Percentiles rank a stretch among this genome's conserved stretches.
phyloP scores from a whole-genome alignment of 2,888 invertebrate species.

The Cheilosia variabilis region DNA sequence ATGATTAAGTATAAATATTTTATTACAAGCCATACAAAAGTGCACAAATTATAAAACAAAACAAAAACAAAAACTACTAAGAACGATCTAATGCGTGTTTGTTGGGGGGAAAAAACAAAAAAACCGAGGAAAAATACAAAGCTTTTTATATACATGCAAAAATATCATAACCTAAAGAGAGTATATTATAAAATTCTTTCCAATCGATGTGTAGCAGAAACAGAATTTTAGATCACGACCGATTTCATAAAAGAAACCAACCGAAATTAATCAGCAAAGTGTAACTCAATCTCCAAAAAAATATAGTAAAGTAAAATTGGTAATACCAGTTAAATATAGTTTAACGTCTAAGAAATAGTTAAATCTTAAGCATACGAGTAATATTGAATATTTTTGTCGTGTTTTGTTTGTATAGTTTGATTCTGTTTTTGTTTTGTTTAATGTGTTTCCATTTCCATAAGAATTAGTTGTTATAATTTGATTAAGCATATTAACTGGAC shows the following conservation, averaged over 20 bases:
- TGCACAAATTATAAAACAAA: constrained; percentile 20
- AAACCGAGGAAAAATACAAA: not conserved
- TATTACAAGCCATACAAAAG: constrained; percentile 3
- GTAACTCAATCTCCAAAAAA: not conserved
- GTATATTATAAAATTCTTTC: not conserved
- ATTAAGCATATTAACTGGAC: too few species aligned
- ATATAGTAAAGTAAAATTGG: not conserved
- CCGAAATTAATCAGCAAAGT: not conserved
- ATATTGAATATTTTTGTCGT: not conserved
- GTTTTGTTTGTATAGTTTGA: not conserved
- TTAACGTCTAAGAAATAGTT: not conserved
- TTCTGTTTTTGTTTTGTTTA: not conserved
- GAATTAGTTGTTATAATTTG: too few species aligned
- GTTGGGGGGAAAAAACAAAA: not conserved
- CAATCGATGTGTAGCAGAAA: constrained; percentile 9
- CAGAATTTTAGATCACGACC: not conserved
- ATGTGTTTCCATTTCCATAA: not conserved
- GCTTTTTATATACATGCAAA: constrained; percentile 30
- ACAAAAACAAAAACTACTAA: not conserved
- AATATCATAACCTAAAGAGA: constrained; percentile 2
- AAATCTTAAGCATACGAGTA: not conserved
- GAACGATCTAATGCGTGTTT: constrained; percentile 12
- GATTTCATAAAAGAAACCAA: not conserved
- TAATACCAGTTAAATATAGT: not conserved
- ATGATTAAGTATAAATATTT: constrained; percentile 60